Base-by-base conservation (phyloP, 2,888 invertebrate species). In the Tachystola acroxantha region DNA sequence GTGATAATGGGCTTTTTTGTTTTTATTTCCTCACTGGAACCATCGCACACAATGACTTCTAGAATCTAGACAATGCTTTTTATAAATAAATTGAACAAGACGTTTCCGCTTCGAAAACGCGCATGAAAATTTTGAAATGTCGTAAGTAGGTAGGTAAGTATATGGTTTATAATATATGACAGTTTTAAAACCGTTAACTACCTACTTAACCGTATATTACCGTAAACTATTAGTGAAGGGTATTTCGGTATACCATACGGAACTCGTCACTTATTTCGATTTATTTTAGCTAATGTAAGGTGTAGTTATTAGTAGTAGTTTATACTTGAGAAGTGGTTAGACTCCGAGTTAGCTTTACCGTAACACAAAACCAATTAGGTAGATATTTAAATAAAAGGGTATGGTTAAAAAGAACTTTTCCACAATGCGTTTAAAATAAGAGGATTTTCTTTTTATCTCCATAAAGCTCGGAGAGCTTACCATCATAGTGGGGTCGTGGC, bases 1-100 rank as follows among this genome's bases (percentile, higher is more conserved):
- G 60, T 58, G 69, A 64, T 74, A 70, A 73, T 65, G 58, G 46
- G 53, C 45, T 46, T 64, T 69, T 72, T 73, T 73, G 70, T 78
- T 64, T 69, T 57, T 71, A 66, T 58, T 68, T 68, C 65, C 62
- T 64, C 68, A 63, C 57, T 65, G 70, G 67, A 69, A 70, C 65
- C 51, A 57, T 48, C 53, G 45, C 48, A 48, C 48, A 47, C 46
- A 52, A 46, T 45, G 34, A 48, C 53, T 53, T 42, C 37, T 50
- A 50, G 43, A 45, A 52, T 42, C 37, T 50, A 50, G 43, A 45
- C 34, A 37, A 36, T 40, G 28, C 24, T 28, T 28, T 16, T 31
- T 31, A 25, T 25, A 31, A 31, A 25, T 25, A 31, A 31, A 36
- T 31, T 30, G 10, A 36, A 36, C 19, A 34, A 34, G 34, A 34